phyloP scores from a whole-genome alignment of 2,113 vertebrate genomes.

The Ameiurus melas region DNA sequence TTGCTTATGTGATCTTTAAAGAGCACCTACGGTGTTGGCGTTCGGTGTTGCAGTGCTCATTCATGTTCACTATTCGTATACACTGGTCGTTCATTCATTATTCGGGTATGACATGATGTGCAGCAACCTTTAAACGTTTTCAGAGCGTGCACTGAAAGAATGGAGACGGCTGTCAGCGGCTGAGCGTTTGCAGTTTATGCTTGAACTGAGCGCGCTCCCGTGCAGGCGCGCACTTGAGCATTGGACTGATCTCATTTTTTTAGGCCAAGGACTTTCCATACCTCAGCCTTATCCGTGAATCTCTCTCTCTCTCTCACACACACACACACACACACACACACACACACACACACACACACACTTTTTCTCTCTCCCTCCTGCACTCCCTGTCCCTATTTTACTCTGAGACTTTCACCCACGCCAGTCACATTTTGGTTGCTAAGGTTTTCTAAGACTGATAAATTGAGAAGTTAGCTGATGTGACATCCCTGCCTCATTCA shows the following conservation, averaged over 20 bases:
- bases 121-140: background rate
- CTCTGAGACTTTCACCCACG: background rate
- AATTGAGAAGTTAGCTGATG: background rate
- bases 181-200: constrained; percentile 41
- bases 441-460: background rate
- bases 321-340: background rate
- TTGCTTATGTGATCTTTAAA: background rate
- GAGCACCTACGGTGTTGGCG: background rate
- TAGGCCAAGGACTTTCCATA: constrained; percentile 70
- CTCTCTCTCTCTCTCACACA: constrained; percentile 33
- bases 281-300: constrained; percentile 56
- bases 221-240: constrained; percentile 55
- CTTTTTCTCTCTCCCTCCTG: background rate
- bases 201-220: constrained; percentile 49
- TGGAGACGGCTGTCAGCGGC: background rate
- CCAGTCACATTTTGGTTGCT: background rate
- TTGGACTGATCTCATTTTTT: constrained; percentile 64
- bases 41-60: background rate
- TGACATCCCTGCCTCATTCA: background rate
- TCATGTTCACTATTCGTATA: too few species aligned
- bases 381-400: constrained; percentile 34
- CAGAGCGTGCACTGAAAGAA: background rate
- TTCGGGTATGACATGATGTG: background rate
- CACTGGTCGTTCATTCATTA: background rate
- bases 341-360: background rate